Evolutionary conservation across 2,797 vertebrate species (phyloP).

Genomic region (Onychomys torridus): DNA sequence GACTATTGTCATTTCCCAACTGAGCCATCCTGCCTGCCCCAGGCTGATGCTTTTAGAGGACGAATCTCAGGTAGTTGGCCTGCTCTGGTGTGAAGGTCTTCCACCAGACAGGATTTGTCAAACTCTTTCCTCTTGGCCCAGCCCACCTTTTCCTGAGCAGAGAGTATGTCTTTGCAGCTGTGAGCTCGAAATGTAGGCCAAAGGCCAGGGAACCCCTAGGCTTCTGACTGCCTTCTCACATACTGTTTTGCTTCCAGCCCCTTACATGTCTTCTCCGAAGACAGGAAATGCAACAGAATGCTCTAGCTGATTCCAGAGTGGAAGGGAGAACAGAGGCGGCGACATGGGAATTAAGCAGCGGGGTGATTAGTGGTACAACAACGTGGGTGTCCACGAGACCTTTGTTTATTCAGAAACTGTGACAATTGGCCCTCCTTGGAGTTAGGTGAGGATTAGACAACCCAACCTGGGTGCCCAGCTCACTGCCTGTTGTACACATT

Average conservation of each 20-base stretch:
- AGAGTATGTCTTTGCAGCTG: not conserved
- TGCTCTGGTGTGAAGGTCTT: not conserved
- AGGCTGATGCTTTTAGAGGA: not conserved
- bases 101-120: not conserved
- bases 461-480: not conserved
- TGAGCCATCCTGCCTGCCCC: not conserved
- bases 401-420: not conserved
- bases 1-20: not conserved
- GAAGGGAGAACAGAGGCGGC: not conserved
- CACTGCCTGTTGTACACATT: not conserved
- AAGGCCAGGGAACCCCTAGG: not conserved
- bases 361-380: not conserved
- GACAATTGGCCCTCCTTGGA: not conserved
- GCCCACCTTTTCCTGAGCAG: not conserved
- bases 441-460: not conserved
- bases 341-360: not conserved
- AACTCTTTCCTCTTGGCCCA: not conserved
- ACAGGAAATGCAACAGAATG: not conserved
- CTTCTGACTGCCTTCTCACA: not conserved
- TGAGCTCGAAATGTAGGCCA: not conserved
- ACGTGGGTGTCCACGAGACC: not conserved
- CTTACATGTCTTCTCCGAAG: conserved; percentile 40
- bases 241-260: not conserved
- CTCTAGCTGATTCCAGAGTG: not conserved
- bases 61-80: not conserved